Evolutionary conservation across 2,797 vertebrate genomes (phyloP).

Genomic region (Florisuga fusca): DNA sequence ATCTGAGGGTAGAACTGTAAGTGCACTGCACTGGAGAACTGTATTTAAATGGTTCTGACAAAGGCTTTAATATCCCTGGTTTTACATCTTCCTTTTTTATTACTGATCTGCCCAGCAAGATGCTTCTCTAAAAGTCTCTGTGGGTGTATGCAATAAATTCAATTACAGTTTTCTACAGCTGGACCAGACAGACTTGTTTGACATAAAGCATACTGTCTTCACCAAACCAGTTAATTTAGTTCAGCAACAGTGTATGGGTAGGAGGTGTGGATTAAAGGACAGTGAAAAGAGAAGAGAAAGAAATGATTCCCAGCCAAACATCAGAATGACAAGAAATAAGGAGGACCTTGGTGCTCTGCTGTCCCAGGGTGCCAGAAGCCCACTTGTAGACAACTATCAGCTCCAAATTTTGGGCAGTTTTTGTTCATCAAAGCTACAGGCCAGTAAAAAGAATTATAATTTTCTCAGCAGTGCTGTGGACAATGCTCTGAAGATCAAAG

Average conservation of each 20-base stretch:
- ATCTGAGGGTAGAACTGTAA: not conserved
- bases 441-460: not conserved
- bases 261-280: not conserved
- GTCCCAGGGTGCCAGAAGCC: not conserved
- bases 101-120: conserved; percentile 51
- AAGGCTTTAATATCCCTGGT: conserved; percentile 46
- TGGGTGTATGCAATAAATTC: conserved; percentile 62
- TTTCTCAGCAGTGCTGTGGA: not conserved
- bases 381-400: not conserved
- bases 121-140: conserved; percentile 45
- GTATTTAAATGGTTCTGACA: conserved; percentile 31
- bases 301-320: not conserved
- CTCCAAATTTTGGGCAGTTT: not conserved
- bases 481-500: not conserved
- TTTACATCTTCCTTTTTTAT: conserved; percentile 65
- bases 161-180: conserved; percentile 57
- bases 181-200: conserved; percentile 55
- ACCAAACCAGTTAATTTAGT: conserved; percentile 64
- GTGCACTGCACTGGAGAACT: not conserved
- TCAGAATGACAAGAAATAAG: not conserved
- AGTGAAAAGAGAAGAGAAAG: not conserved
- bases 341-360: not conserved
- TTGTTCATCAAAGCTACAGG: not conserved
- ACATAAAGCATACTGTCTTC: conserved; percentile 14
- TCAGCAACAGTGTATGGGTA: conserved; percentile 39